Conservation (phyloP, 2,797 vertebrate species). For the Rhinichthys osculus region DNA sequence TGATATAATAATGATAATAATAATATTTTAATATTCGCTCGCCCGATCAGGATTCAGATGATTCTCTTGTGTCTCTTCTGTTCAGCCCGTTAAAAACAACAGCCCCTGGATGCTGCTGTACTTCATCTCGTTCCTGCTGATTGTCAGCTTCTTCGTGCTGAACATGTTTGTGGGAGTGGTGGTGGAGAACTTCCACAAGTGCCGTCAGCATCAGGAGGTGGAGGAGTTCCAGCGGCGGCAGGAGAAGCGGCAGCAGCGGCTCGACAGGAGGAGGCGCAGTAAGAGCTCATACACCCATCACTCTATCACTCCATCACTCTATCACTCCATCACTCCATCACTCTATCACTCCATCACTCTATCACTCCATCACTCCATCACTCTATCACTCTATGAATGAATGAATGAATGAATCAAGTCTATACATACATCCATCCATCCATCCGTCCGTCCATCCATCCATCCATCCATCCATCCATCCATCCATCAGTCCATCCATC, state of each 20-base stretch:
- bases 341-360: accelerated
- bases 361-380: no score
- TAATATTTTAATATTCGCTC: no score
- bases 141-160: slow-evolving; percentile 91
- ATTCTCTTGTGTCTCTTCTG: background rate
- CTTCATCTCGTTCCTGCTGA: slow-evolving; percentile 91
- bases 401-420: no score
- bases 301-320: no score
- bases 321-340: no score
- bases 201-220: slow-evolving; percentile 88
- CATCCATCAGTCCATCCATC: no score
- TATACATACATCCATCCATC: no score
- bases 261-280: slow-evolving; percentile 97
- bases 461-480: no score
- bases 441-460: no score
- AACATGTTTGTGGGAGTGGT: slow-evolving; percentile 92
- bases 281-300: slow-evolving; percentile 45
- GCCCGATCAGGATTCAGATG: no score
- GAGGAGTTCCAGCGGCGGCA: slow-evolving; percentile 85
- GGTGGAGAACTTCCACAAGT: slow-evolving; percentile 93
- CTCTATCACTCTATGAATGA: no score
- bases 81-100: slow-evolving; percentile 68
- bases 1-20: no score
- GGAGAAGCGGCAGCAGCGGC: slow-evolving; percentile 87
- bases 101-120: slow-evolving; percentile 93